Base-by-base conservation (phyloP, 2,797 vertebrate species). In the Phoebastria nigripes region DNA sequence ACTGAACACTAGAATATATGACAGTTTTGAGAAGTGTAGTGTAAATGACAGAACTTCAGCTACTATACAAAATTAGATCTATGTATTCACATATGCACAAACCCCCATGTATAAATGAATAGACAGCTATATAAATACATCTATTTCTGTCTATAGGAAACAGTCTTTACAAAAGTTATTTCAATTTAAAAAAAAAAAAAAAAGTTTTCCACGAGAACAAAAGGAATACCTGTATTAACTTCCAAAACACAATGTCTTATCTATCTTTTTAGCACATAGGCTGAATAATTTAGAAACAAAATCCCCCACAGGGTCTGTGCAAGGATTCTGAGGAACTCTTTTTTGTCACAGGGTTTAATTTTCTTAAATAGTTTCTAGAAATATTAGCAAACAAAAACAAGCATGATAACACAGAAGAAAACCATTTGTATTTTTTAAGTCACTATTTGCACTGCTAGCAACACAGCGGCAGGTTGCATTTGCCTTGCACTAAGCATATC, bases 241-340 rank as follows among this genome's bases (percentile, higher is more conserved):
- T 94, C 83, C 24, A 70, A 37, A 94, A 52, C 20, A 82, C 17
- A 33, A 59, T 9, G 31, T 65, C 78, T 92, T 91, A 90, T 79
- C 52, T 86, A 56, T 87, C 94, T 91, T 91, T 85, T 67, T 76
- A 94, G 76, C 73, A 94, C n/a, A 39, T 15, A 44, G 65, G 15
- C 74, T 89, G 82, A 94, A 90, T 91, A 80, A 95, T 89, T 97
- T 90, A 93, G 65, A 95, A 97, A 70, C 59, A 90, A 95, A 67
- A 92, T 42, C 18, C 77, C 87, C 83, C 78, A 82, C 15, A 73
- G 65, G 24, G 56, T 92, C 83, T 86, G 31, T 70, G 41, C 67
- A 85, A 73, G 12, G 58, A 96, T 93, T 90, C 35, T 67, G 33
- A 88, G 82, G n/a, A 91, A 91, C 16, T 85, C 47, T 91, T 92